Base-by-base conservation (phyloP, 64 coral and sea anemone species). In the Platygyra sinensis region DNA sequence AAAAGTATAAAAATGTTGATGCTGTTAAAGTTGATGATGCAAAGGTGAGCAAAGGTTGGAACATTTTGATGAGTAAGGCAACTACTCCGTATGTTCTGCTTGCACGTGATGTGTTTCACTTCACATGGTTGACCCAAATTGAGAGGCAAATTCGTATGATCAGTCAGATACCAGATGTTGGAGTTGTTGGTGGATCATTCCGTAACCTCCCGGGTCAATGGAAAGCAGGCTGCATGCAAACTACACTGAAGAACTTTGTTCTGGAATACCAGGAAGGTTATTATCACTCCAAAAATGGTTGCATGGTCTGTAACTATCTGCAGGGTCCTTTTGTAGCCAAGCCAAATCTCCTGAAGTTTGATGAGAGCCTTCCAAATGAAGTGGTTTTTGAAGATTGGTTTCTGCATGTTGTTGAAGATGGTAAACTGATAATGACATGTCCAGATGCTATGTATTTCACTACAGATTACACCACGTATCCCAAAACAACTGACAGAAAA, bases 381-480 rank as follows among this genome's bases (percentile, higher is more conserved):
- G 82, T 87, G 16, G 8, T 92, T 33, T 86, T 92, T 76, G 90
- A 92, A 46, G 90, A 92, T 25, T 51, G 74, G 2, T 92, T 92
- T 59, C 32, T 92, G 11, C 30, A 57, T 24, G 51, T 92, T 36
- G 30, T 31, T 16, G 36, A 87, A 59, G 73, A 76, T 19, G 52
- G 62, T 20, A 20, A 75, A 19, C 30, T 86, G 24, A 33, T 92
- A 14, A 87, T 92, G 90, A 64, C 32, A 16, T 92, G 90, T 87
- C 90, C 90, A 33, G 90, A 92, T 87, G 90, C 83, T 60, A 92
- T 92, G 90, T 92, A 78, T 22, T 92, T 92, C 73, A 92, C 83
- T 24, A 80, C 59, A 10, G 85, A 80, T 13, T 75, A 84, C 63
- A 2, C 25, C 17, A 28, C 61, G 5, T 72, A 80, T 27, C 2